Conservation (phyloP, 2,797 vertebrate genomes). For the Myripristis murdjan region DNA sequence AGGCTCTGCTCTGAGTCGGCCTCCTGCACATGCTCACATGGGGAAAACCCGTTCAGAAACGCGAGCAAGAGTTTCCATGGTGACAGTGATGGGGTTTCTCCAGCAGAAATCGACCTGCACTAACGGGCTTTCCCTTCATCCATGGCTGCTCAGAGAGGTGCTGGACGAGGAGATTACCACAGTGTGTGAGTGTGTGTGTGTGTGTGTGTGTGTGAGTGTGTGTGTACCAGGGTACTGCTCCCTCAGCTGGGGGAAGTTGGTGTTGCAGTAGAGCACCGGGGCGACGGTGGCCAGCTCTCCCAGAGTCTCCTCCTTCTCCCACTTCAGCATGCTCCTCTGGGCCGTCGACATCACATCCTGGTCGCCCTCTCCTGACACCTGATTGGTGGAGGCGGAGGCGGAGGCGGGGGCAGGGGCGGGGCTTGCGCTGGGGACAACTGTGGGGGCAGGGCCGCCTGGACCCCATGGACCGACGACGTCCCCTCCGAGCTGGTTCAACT, state of each 20-base stretch:
- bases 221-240: background rate
- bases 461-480: conserved; percentile 85
- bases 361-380: conserved; percentile 69
- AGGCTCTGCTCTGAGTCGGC: no score
- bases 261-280: conserved; percentile 96
- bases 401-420: conserved; percentile 23
- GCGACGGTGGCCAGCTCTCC: conserved; percentile 97
- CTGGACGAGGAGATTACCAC: no score
- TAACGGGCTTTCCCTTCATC: no score
- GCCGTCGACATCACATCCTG: conserved; percentile 92
- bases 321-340: conserved; percentile 95
- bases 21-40: no score
- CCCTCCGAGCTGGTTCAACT: conserved; percentile 82
- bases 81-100: no score
- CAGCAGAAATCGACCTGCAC: no score
- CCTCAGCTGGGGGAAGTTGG: conserved; percentile 75
- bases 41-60: no score
- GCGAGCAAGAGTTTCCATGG: no score
- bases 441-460: conserved; percentile 10
- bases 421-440: no score
- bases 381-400: conserved; percentile 28
- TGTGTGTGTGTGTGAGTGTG: background rate
- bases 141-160: no score
- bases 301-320: conserved; percentile 97
- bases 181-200: background rate